Evolutionary conservation across 2,797 vertebrate genomes (phyloP), one percentile per base, ranked within the genome.

Genomic region (Pelobates cultripes): DNA sequence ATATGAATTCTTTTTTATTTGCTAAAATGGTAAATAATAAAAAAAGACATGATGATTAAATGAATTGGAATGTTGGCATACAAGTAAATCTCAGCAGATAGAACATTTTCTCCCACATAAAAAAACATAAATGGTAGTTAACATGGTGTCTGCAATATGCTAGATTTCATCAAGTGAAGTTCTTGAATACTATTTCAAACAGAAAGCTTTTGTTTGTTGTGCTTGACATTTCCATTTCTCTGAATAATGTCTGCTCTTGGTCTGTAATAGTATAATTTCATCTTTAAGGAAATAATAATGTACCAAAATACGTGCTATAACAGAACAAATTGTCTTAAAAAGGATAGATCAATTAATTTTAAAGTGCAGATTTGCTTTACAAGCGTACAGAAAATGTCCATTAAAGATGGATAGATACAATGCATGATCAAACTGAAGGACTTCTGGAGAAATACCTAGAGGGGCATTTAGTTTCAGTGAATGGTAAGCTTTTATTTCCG

Each of bases 181-280:
- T 14, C 66, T 70, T 69, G 43, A 42, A 15, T 45, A 28, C 44
- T 75, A 68, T 47, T 69, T 10, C 40, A 14, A 63, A 75, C 13
- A 45, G 51, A 69, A 69, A 15, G 3, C n/a, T 10, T 47, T 82
- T 66, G n/a, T 77, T 66, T 77, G 3, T 7, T 44, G 45, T 77
- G 40, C 74, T 82, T 77, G 74, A 82, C 80, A 77, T 73, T 77
- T 78, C 40, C 51, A 2, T 74, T 55, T 68, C 9, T 13, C 8
- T 69, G 45, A 57, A 13, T 73, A 66, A 55, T 43, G 40, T 47
- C 10, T 74, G 41, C 70, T 60, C 7, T 43, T 78, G 9, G n/a
- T 9, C 44, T 53, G 14, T 82, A 60, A 73, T 41, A 57, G 63
- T 73, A 67, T 41, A 45, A 60, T 70, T 63, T 61, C 0, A 71